Evolutionary conservation across 2,113 vertebrate species (phyloP), one percentile per base, ranked within the genome.

Genomic region (Blennius ocellaris): DNA sequence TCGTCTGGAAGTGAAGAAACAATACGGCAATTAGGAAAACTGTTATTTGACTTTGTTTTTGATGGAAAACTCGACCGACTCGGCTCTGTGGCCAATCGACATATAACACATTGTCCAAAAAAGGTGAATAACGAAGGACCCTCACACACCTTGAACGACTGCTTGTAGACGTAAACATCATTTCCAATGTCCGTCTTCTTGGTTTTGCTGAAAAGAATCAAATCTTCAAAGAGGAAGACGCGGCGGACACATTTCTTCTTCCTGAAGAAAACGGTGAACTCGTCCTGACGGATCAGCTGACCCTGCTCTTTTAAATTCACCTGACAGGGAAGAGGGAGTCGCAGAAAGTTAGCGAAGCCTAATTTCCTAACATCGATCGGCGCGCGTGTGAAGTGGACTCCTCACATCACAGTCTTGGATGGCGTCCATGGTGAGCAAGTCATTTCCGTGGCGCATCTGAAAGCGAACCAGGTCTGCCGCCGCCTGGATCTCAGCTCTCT

Each of bases 301-400:
- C 94, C 94, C 80, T 95, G 94, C 80, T 95, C 94, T 74, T 94
- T 94, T 38, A 94, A 68, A 81, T 95, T 94, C 73, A 94, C 93
- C 94, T 95, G 62, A 40, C 0, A 47, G 16, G 50, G 43, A 15
- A 57, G 30, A 63, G 6, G 49, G 9, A 17, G 38, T 11, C 2
- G 11, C 10, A 41, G 40, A 17, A 38, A 52, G 1, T 67, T 47
- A 55, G 21, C 2, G 4, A 41, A 41, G 7, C 5, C 5, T 30
- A 30, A 54, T 57, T 12, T 9, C 52, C 43, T n/a, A 3, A 2
- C 11, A 1, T 12, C 17, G 1, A 21, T 14, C 50, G 6, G 52
- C 11, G 6, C 6, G 3, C 8, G 14, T 10, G 10, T 14, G 1
- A 43, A 36, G 48, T 30, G 1, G 11, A 50, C 8, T 44, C 74